phyloP scores from a whole-genome alignment of 2,797 vertebrate genomes.

The Pseudopleuronectes americanus region DNA sequence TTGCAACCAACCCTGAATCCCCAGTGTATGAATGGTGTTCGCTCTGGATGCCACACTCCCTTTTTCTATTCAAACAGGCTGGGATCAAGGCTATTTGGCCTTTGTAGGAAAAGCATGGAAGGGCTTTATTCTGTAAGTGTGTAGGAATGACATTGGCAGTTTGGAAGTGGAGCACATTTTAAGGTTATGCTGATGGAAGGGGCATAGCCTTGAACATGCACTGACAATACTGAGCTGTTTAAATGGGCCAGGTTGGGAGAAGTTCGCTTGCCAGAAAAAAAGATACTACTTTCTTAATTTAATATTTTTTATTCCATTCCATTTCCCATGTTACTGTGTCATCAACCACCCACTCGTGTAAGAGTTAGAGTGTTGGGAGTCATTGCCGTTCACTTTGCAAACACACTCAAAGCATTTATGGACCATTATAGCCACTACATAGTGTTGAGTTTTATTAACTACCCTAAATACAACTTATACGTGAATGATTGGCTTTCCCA shows the following conservation, averaged over 20 bases:
- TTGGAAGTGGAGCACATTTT: conserved; percentile 9
- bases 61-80: conserved; percentile 11
- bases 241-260: conserved; percentile 1
- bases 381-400: conserved; percentile 1
- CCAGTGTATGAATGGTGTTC: no score
- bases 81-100: conserved; percentile 33
- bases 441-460: no score
- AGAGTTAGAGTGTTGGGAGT: conserved; percentile 4
- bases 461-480: no score
- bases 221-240: conserved; percentile 11
- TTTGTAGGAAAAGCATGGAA: background rate
- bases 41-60: no score
- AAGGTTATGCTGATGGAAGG: conserved; percentile 25
- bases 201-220: background rate
- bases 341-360: background rate
- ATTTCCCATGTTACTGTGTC: conserved; percentile 3
- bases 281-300: background rate
- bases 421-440: background rate
- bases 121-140: conserved; percentile 12
- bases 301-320: conserved; percentile 2
- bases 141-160: conserved; percentile 2
- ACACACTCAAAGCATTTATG: background rate
- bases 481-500: no score
- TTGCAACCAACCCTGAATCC: background rate
- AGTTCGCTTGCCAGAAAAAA: conserved; percentile 1